Percentiles rank a stretch among this genome's conserved stretches.
These are phyloP conservation scores for Charaxes varanes DNA, from an alignment of 1,140 invertebrate genomes.

Conservation along the genomic window DNA sequence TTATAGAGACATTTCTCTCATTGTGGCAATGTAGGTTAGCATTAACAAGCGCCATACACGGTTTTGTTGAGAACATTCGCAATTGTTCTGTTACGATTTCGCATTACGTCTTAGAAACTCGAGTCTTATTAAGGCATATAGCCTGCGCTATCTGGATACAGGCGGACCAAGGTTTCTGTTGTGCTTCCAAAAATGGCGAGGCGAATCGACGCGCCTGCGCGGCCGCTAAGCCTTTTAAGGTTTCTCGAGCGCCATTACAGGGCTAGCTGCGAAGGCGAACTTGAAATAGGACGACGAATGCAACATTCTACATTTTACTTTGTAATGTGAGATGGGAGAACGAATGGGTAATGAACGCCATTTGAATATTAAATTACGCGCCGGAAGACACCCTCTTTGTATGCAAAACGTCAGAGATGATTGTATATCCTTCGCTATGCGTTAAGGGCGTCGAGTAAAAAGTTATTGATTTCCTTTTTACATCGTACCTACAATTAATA, in stretches of 20 bases:
- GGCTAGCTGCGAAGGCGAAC: constrained; percentile 47
- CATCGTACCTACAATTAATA: not conserved
- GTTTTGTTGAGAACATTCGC: constrained; percentile 18
- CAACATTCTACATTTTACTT: constrained; percentile 18
- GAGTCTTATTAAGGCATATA: constrained; percentile 26
- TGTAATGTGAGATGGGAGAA: constrained; percentile 15
- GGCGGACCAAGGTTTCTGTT: constrained; percentile 36
- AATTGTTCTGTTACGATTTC: constrained; percentile 29
- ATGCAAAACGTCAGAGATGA: constrained; percentile 16
- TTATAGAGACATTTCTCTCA: constrained; percentile 18
- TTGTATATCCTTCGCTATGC: constrained; percentile 8
- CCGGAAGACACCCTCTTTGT: constrained; percentile 17
- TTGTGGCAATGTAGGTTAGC: constrained; percentile 20
- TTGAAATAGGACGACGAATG: constrained; percentile 24
- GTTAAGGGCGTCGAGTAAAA: not conserved
- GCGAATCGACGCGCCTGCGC: constrained; percentile 40
- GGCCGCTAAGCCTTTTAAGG: constrained; percentile 50
- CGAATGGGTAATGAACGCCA: constrained; percentile 15
- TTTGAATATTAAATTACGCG: constrained; percentile 18
- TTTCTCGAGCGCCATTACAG: constrained; percentile 46
- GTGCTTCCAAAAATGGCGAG: constrained; percentile 48
- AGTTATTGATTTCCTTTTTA: not conserved
- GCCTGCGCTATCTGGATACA: constrained; percentile 29
- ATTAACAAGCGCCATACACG: constrained; percentile 19
- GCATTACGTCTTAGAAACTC: constrained; percentile 27